phyloP scores from a whole-genome alignment of 2,113 vertebrate genomes.

The Poeciliopsis turrubarensis region DNA sequence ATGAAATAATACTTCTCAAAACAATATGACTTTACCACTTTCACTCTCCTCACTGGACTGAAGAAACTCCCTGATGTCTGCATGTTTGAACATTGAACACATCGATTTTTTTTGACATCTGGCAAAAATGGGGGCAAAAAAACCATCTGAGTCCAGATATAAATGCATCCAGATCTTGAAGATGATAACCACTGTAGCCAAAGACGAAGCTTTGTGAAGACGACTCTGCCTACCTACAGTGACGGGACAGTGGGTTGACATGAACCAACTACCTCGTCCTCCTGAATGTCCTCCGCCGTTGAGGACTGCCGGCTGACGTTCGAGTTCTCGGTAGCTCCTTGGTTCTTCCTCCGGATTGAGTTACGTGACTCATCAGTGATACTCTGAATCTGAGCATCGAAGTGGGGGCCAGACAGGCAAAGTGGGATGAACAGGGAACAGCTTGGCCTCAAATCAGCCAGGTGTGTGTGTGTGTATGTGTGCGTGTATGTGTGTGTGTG shows the following conservation, averaged over 20 bases:
- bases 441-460: neutral
- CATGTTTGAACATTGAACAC: neutral
- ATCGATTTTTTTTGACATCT: neutral
- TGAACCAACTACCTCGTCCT: constrained; percentile 82
- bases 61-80: too few species aligned
- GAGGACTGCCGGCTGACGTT: constrained; percentile 78
- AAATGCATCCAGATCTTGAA: neutral
- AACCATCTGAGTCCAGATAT: constrained; percentile 16
- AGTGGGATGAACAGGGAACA: constrained; percentile 65
- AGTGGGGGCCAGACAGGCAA: constrained; percentile 47
- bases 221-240: constrained; percentile 18
- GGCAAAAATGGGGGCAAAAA: neutral
- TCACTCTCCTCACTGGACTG: too few species aligned
- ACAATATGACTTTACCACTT: too few species aligned
- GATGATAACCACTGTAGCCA: constrained; percentile 16
- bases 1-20: neutral
- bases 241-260: constrained; percentile 36
- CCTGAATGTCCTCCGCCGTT: constrained; percentile 77
- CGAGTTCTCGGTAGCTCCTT: constrained; percentile 59
- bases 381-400: constrained; percentile 83
- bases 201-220: constrained; percentile 68
- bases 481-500: too few species aligned
- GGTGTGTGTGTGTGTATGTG: neutral
- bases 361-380: constrained; percentile 85
- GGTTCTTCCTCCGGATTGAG: constrained; percentile 85